Percentiles rank a stretch among this genome's conserved stretches.
phyloP scores from a whole-genome alignment of 2,113 vertebrate species.

The Todiramphus chloris region DNA sequence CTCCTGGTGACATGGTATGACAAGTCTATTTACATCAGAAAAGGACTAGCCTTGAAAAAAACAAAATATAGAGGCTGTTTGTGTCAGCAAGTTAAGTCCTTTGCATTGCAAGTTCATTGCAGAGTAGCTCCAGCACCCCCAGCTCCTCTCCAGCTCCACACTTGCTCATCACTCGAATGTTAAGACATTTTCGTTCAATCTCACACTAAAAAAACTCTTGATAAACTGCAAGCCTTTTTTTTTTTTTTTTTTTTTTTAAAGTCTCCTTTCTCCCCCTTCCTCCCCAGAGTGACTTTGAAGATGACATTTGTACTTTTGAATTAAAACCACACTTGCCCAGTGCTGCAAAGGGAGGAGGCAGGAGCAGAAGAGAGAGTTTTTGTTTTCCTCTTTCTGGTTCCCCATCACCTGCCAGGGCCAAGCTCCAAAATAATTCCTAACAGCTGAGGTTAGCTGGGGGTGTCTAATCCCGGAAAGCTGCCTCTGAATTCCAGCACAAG shows the following conservation, averaged over 20 bases:
- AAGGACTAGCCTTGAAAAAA: background rate
- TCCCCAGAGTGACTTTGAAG: conserved; percentile 1
- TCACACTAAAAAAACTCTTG: background rate
- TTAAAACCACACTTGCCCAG: conserved; percentile 44
- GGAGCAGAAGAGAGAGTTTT: conserved; percentile 36
- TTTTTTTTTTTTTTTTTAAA: background rate
- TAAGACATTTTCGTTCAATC: background rate
- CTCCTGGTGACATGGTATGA: background rate
- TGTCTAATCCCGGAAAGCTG: conserved; percentile 52
- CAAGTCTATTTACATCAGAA: background rate
- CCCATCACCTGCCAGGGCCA: conserved; percentile 42
- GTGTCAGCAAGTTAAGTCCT: background rate
- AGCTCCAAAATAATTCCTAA: conserved; percentile 51
- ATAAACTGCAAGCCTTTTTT: background rate
- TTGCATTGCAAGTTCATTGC: background rate
- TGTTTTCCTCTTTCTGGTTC: conserved; percentile 46
- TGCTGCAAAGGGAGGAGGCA: background rate
- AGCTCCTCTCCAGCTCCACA: background rate
- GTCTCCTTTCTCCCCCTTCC: background rate
- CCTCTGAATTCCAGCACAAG: conserved; percentile 34
- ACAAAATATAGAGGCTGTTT: background rate
- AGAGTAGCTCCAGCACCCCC: background rate
- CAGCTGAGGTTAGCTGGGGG: conserved; percentile 52
- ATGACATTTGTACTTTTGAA: conserved; percentile 52
- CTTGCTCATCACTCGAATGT: background rate